These are phyloP conservation scores for Cephus pygmeus DNA, from an alignment of 2,888 invertebrate species.

Conservation along the genomic window DNA sequence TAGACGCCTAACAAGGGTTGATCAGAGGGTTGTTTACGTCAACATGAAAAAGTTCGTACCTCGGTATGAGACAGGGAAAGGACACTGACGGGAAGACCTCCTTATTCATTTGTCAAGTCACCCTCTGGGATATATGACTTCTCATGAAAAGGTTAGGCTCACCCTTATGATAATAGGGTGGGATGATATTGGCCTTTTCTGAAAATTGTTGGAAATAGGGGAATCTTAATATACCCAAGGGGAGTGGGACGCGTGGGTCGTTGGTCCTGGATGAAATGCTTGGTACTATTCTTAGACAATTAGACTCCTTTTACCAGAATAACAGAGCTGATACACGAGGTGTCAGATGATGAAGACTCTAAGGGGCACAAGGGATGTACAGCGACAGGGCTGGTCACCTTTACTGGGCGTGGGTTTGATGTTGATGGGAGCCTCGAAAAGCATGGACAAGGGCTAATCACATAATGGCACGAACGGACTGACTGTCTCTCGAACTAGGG, in stretches of 20 bases:
- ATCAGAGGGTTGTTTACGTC: neutral
- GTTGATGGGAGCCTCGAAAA: constrained; percentile 34
- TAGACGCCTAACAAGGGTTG: neutral
- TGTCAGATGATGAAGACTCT: neutral
- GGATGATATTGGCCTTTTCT: neutral
- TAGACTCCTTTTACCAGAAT: constrained; percentile 18
- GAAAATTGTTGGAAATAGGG: neutral
- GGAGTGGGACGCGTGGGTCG: neutral
- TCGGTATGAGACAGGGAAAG: neutral
- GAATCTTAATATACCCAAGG: constrained; percentile 1
- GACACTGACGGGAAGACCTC: neutral
- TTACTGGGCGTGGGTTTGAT: constrained; percentile 26
- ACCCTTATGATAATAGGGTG: neutral
- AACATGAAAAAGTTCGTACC: neutral
- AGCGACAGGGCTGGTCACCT: constrained; percentile 10
- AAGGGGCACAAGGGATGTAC: constrained; percentile 6
- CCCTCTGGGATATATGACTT: neutral
- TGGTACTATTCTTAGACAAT: constrained; percentile 10
- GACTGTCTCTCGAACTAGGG: neutral
- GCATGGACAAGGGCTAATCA: constrained; percentile 38
- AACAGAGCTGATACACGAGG: constrained; percentile 1
- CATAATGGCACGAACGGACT: constrained; percentile 32
- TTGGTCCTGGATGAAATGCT: neutral
- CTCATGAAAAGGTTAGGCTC: neutral
- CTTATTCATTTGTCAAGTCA: neutral